These are phyloP conservation scores for Cephus cinctus DNA, from an alignment of 1,140 invertebrate genomes.

Conservation along the genomic window DNA sequence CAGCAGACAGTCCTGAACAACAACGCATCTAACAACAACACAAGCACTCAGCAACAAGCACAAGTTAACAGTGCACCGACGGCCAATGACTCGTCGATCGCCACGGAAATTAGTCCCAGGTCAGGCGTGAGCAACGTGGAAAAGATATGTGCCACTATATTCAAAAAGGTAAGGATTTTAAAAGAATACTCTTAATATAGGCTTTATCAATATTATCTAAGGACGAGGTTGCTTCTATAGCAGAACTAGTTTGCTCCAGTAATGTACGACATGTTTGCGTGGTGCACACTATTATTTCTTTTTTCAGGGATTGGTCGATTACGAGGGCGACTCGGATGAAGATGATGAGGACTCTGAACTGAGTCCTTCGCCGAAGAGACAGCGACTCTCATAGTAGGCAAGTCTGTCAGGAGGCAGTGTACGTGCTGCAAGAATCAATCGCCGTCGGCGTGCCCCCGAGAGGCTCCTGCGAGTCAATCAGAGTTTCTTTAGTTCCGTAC, in stretches of 20 bases:
- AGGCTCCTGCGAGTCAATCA: slow-evolving; percentile 15
- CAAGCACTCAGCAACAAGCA: slow-evolving; percentile 34
- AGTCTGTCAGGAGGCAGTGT: slow-evolving; percentile 28
- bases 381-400: slow-evolving; percentile 62
- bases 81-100: slow-evolving; percentile 42
- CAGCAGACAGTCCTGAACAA: slow-evolving; percentile 54
- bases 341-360: slow-evolving; percentile 80
- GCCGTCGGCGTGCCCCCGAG: slow-evolving; percentile 18
- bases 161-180: slow-evolving; percentile 60
- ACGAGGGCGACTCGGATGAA: slow-evolving; percentile 93
- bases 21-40: slow-evolving; percentile 51
- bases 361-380: slow-evolving; percentile 60
- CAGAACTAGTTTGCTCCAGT: too few relatives aligned
- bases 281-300: too few relatives aligned
- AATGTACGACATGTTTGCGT: too few relatives aligned
- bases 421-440: slow-evolving; percentile 37
- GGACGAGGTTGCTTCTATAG: too few relatives aligned
- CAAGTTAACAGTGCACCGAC: slow-evolving; percentile 50
- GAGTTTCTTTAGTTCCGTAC: slow-evolving; percentile 17
- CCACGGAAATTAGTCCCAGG: slow-evolving; percentile 51
- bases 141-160: slow-evolving; percentile 55
- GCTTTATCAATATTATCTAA: slow-evolving; percentile 5
- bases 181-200: slow-evolving; percentile 8
- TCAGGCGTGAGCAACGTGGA: slow-evolving; percentile 44
- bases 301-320: slow-evolving; percentile 87